Base-by-base conservation (phyloP, 2,113 vertebrate species). In the Rhineura floridana region DNA sequence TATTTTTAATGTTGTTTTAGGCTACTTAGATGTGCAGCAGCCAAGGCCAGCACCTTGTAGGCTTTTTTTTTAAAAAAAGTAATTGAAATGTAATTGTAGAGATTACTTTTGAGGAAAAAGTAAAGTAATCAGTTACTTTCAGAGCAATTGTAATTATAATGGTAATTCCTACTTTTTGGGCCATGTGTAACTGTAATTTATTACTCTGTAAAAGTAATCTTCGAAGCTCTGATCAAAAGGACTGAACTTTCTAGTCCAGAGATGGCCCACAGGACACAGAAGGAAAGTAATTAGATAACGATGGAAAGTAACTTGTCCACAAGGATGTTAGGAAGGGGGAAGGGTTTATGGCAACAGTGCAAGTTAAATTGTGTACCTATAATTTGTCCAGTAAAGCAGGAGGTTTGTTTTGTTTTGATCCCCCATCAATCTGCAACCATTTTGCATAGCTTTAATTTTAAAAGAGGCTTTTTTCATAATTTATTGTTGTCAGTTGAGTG, bases 401-500 rank as follows among this genome's bases (percentile, higher is more conserved):
- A 39, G 42, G n/a, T n/a, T n/a, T n/a, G n/a, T n/a, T n/a, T n/a
- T n/a, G 5, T 30, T 86, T 78, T 86, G 25, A 79, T 65, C 8
- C 7, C 1, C 46, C 25, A 69, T 25, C n/a, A 69, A 5, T 19
- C 15, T 69, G n/a, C 63, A 42, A 13, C 62, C 81, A 86, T 15
- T 70, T 13, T 52, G 39, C n/a, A 93, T 79, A 25, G 10, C 28
- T 67, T 65, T 73, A 89, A 87, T 80, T 76, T 1, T 3, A 70
- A 75, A 67, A 25, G 1, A 87, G 70, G 84, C 82, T 80, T 63
- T 81, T 88, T 55, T 65, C n/a, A 65, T 55, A 81, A 85, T 91
- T 93, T 88, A n/a, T 79, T 92, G 17, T 67, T 81, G 21, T 62
- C 62, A 83, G 73, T 69, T 30, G 46, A 72, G 25, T 30, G 79